Evolutionary conservation across 2,113 vertebrate genomes (phyloP).

Genomic region (Nanger granti): DNA sequence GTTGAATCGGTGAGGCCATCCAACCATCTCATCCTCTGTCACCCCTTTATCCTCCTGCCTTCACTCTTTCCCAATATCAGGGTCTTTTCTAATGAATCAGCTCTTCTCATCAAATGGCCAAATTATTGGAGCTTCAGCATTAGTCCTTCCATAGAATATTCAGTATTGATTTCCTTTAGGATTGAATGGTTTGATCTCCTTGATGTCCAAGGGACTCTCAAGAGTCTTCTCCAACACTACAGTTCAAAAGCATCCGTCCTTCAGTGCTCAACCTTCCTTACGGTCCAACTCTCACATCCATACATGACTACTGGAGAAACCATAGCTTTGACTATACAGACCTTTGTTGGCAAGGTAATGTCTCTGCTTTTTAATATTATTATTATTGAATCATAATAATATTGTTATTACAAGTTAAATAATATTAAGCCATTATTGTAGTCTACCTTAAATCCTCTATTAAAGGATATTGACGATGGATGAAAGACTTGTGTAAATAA

Average conservation of each 20-base stretch:
- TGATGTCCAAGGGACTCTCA: neutral
- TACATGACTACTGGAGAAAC: neutral
- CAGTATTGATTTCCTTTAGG: neutral
- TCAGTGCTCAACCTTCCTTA: neutral
- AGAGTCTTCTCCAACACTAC: neutral
- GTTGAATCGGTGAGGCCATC: fast-evolving
- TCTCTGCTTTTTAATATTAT: neutral
- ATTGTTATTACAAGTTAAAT: neutral
- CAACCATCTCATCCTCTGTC: neutral
- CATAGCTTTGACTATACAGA: neutral
- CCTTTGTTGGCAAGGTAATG: neutral
- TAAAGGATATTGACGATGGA: neutral
- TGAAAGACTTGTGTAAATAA: neutral
- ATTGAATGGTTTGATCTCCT: neutral
- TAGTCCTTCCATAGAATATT: neutral
- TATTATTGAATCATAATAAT: neutral
- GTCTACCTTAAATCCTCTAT: neutral
- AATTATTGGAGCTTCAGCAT: neutral
- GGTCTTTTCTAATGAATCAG: neutral
- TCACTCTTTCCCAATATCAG: neutral
- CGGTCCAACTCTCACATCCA: neutral
- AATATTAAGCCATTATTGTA: neutral
- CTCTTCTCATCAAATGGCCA: neutral
- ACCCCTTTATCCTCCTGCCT: neutral
- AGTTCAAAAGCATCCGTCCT: neutral